Percentiles rank a stretch among this genome's conserved stretches.
phyloP scores from a whole-genome alignment of 2,797 vertebrate species.

The Buphagus erythrorhynchus region DNA sequence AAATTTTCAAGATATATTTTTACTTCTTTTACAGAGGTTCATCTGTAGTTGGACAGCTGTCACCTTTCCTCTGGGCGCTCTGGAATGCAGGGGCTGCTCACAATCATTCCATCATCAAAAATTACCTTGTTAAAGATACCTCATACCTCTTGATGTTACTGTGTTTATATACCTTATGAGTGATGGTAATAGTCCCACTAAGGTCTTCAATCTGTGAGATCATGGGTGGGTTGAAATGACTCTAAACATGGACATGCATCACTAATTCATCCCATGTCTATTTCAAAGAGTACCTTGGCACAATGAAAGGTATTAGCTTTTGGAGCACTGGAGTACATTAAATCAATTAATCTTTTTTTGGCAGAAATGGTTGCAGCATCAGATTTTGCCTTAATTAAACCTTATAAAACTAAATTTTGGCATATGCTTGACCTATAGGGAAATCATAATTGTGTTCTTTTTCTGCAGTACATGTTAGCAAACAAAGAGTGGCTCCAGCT shows the following conservation, averaged over 20 bases:
- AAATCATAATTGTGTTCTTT: background rate
- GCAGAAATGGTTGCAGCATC: background rate
- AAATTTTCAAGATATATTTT: background rate
- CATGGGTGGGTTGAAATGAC: background rate
- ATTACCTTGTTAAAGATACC: background rate
- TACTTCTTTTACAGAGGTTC: background rate
- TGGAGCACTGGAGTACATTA: background rate
- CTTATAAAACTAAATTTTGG: background rate
- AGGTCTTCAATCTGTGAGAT: background rate
- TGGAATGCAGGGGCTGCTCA: background rate
- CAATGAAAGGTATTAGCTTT: background rate
- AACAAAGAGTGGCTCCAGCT: background rate
- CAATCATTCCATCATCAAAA: background rate
- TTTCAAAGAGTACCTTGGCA: background rate
- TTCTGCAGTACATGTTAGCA: background rate
- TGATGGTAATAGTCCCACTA: background rate
- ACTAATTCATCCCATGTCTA: background rate
- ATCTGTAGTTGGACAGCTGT: background rate
- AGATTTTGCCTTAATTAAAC: constrained; percentile 23
- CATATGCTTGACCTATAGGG: background rate
- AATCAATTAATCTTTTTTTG: background rate
- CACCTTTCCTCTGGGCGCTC: background rate
- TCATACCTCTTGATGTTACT: background rate
- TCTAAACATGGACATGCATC: background rate
- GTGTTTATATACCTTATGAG: background rate